Conservation (phyloP, 2,113 vertebrate genomes). For the cat (Felis catus) region DNA sequence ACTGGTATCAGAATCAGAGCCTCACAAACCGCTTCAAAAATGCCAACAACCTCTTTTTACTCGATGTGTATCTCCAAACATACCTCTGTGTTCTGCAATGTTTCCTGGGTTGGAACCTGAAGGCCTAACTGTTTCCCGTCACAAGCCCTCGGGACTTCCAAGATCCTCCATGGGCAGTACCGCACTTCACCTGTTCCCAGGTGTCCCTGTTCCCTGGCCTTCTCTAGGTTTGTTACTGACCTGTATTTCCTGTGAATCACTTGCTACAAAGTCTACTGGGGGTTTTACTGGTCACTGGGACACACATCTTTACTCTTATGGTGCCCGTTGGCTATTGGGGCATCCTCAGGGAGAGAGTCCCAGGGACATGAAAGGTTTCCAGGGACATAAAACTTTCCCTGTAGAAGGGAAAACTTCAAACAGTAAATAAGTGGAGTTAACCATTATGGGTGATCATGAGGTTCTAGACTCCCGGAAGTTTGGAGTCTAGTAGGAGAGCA, state of each 20-base stretch:
- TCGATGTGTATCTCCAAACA: not conserved
- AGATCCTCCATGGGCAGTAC: not conserved
- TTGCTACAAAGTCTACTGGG: not conserved
- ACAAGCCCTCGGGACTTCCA: fast-evolving
- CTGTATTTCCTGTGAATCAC: not conserved
- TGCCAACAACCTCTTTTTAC: not conserved
- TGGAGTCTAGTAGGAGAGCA: not conserved
- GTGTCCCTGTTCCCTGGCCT: not conserved
- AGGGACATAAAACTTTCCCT: not conserved
- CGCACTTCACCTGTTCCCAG: not conserved
- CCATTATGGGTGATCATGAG: not conserved
- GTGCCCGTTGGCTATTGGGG: fast-evolving
- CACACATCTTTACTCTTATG: not conserved
- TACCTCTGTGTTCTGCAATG: not conserved
- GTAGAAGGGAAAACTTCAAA: not conserved
- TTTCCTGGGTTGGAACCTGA: too few relatives aligned
- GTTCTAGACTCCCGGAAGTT: not conserved
- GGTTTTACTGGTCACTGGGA: too few relatives aligned
- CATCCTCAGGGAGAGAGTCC: not conserved
- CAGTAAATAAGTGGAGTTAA: not conserved
- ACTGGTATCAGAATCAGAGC: not conserved
- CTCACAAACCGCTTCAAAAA: not conserved
- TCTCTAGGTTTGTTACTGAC: not conserved
- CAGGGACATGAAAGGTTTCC: not conserved
- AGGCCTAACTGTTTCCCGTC: not conserved